These are phyloP conservation scores for Cheilosia urbana DNA, from an alignment of 2,888 invertebrate species.

Conservation along the genomic window DNA sequence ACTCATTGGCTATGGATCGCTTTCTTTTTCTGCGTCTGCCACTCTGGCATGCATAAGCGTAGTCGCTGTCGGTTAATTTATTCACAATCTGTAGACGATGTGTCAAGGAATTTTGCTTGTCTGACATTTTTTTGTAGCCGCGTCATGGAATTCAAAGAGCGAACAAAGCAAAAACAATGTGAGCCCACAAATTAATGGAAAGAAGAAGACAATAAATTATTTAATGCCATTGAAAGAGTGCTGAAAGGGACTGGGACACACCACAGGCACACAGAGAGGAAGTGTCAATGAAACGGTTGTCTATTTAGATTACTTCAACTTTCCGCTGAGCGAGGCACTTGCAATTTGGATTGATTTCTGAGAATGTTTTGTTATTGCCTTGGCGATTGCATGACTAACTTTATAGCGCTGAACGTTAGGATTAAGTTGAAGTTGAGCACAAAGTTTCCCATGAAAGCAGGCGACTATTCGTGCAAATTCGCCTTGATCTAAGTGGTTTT, in stretches of 20 bases:
- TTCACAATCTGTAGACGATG: conserved; percentile 61
- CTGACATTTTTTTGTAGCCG: conserved; percentile 54
- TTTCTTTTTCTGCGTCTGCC: conserved; percentile 30
- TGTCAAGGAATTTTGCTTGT: conserved; percentile 62
- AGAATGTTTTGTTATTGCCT: conserved; percentile 6
- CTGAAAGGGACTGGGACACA: conserved; percentile 23
- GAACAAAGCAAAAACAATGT: background rate
- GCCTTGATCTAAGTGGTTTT: no score
- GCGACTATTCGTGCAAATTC: no score
- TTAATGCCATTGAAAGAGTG: background rate
- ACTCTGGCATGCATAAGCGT: conserved; percentile 29
- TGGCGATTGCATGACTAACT: no score
- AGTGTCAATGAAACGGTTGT: conserved; percentile 27
- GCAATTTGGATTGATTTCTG: conserved; percentile 18
- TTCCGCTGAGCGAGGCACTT: background rate
- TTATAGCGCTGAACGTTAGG: no score
- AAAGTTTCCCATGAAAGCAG: no score
- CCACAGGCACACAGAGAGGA: background rate
- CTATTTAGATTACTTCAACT: conserved; percentile 4
- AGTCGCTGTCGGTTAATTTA: conserved; percentile 46
- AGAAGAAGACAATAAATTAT: conserved; percentile 1
- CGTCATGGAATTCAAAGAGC: conserved; percentile 37
- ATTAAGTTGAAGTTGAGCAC: no score
- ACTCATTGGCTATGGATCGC: background rate
- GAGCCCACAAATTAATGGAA: conserved; percentile 19